phyloP scores from a whole-genome alignment of 2,113 vertebrate species.

The Xenopus borealis region DNA sequence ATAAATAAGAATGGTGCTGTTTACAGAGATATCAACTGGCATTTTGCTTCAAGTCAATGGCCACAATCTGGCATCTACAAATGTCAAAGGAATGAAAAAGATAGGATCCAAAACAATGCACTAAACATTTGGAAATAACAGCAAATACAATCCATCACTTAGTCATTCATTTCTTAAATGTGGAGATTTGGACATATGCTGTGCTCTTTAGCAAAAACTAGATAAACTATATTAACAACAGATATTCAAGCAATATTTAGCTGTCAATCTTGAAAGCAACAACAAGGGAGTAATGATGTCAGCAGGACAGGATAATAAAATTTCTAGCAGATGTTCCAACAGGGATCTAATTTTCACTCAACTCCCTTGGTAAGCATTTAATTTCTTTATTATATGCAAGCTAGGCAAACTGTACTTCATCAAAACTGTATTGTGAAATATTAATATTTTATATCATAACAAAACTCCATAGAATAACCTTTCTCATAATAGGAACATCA shows the following conservation, averaged over 20 bases:
- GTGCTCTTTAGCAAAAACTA: not conserved
- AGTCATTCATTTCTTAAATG: constrained; percentile 15
- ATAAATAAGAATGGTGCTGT: constrained; percentile 88
- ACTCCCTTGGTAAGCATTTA: constrained; percentile 77
- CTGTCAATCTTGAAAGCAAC: constrained; percentile 71
- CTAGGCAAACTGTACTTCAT: constrained; percentile 74
- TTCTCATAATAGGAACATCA: constrained; percentile 68
- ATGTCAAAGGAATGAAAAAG: constrained; percentile 77
- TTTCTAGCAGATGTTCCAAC: constrained; percentile 77
- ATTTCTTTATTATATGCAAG: constrained; percentile 79
- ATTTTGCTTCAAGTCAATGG: constrained; percentile 78
- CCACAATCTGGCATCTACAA: constrained; percentile 86
- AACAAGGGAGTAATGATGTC: constrained; percentile 65
- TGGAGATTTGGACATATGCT: constrained; percentile 4
- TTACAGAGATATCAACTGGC: constrained; percentile 89
- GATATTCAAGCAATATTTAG: constrained; percentile 72
- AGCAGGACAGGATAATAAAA: constrained; percentile 73
- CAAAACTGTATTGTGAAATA: constrained; percentile 75
- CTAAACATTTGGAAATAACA: constrained; percentile 57
- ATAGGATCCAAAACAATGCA: constrained; percentile 65
- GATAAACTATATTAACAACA: constrained; percentile 65
- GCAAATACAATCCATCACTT: constrained; percentile 56
- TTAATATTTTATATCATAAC: constrained; percentile 77
- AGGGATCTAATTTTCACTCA: constrained; percentile 71
- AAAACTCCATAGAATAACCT: constrained; percentile 73